Conservation (phyloP, 1,140 invertebrate genomes). For the Sitophilus oryzae region DNA sequence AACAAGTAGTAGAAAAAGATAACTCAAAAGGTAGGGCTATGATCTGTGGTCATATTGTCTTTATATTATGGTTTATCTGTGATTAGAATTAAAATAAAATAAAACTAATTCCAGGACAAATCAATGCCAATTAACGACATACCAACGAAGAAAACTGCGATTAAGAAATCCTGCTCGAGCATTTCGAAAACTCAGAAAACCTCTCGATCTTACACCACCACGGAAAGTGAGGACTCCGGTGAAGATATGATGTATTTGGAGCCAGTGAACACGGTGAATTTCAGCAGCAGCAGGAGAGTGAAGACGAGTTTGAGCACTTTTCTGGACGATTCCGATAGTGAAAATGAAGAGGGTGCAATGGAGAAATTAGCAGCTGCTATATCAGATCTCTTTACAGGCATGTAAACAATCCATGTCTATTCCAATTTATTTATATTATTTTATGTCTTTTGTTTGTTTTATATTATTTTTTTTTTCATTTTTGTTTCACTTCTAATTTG, state of each 20-base stretch:
- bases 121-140: slow-evolving; percentile 34
- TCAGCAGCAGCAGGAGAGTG: slow-evolving; percentile 34
- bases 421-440: too few relatives aligned
- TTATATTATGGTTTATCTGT: neutral
- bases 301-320: slow-evolving; percentile 50
- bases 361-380: slow-evolving; percentile 67
- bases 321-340: slow-evolving; percentile 71
- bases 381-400: slow-evolving; percentile 66
- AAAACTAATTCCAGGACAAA: slow-evolving; percentile 40
- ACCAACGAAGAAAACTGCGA: slow-evolving; percentile 25
- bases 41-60: too few relatives aligned
- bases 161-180: slow-evolving; percentile 7
- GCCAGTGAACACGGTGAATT: slow-evolving; percentile 36
- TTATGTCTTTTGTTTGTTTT: too few relatives aligned
- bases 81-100: neutral
- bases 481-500: too few relatives aligned
- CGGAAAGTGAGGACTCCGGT: slow-evolving; percentile 41
- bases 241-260: slow-evolving; percentile 43
- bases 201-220: slow-evolving; percentile 31
- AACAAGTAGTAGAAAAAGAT: too few relatives aligned
- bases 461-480: too few relatives aligned
- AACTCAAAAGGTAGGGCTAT: too few relatives aligned
- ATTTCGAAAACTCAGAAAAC: slow-evolving; percentile 24
- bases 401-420: too few relatives aligned
- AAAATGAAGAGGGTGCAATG: slow-evolving; percentile 65